phyloP scores from a whole-genome alignment of 2,113 vertebrate genomes.

The Balaeniceps rex region DNA sequence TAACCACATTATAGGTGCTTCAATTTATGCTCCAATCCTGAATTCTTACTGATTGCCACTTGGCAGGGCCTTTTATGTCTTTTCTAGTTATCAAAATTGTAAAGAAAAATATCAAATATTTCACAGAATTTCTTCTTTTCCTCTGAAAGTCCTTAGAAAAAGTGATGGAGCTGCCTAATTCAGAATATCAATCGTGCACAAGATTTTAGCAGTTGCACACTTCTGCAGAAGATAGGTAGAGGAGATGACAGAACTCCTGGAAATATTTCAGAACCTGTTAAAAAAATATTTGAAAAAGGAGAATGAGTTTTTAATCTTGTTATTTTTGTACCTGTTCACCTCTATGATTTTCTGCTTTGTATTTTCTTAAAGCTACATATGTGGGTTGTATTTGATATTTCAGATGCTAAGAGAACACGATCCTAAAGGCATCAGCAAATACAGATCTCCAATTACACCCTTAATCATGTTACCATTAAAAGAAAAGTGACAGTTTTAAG shows the following conservation, averaged over 20 bases:
- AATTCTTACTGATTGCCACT: background rate
- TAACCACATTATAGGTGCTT: background rate
- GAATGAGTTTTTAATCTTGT: background rate
- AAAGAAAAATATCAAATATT: background rate
- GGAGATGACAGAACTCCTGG: background rate
- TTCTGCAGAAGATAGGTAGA: background rate
- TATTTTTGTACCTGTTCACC: background rate
- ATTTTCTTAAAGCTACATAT: background rate
- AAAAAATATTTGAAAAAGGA: background rate
- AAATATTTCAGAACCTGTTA: background rate
- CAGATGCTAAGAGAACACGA: background rate
- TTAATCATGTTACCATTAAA: background rate
- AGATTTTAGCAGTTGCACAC: background rate
- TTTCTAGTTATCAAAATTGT: too few species aligned
- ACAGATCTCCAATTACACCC: background rate
- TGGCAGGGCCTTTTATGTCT: background rate
- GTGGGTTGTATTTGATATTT: background rate
- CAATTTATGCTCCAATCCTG: background rate
- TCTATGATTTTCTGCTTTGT: background rate
- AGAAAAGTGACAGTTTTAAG: background rate
- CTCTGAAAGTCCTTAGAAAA: background rate
- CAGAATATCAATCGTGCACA: background rate
- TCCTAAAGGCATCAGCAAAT: background rate
- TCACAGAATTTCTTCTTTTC: background rate
- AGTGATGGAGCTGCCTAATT: background rate